Base-by-base conservation (phyloP, 2,888 invertebrate species). In the Sarcophaga rosellei region DNA sequence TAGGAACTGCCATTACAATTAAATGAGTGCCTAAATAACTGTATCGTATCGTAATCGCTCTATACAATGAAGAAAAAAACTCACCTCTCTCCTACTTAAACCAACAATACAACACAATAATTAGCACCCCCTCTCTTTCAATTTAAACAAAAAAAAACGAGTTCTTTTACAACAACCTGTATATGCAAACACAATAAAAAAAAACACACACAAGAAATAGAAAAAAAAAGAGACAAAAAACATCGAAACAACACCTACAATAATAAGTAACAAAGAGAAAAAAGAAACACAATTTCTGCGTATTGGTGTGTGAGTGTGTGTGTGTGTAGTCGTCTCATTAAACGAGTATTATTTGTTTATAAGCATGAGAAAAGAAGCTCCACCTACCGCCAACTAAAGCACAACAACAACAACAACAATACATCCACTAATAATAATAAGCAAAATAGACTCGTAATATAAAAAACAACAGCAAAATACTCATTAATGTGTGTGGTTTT, bases 401-500 rank as follows among this genome's bases (percentile, higher is more conserved):
- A 70, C 61, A 81, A 35, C 10, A 72, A 68, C 44, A 66, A 81
- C 45, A 21, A 61, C 84, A 77, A 17, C 57, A 80, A 45, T 75
- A 66, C 25, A 8, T 35, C 35, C 35, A 35, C 8, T 35, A 35
- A 45, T 65, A 53, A 53, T 4, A 53, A 53, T 15, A 12, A 53
- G 53, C 53, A 53, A 53, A 53, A 57, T 25, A 17, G n/a, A 61
- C 57, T 81, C 70, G 72, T 72, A 72, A 65, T 72, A 72, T 53
- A 73, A 72, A 73, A 63, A 2, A 53, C 59, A 17, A 74, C 70
- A 63, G 80, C 77, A 84, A 84, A 66, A 81, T 61, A 81, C 84
- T 86, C 86, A 86, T 84, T 86, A 86, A 86, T 81, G 81, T 84
- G 84, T 84, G 84, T 81, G 86, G 86, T 86, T 86, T 75, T 70